Conservation (phyloP, 2,888 invertebrate species). For the Philhelius pedissequus region DNA sequence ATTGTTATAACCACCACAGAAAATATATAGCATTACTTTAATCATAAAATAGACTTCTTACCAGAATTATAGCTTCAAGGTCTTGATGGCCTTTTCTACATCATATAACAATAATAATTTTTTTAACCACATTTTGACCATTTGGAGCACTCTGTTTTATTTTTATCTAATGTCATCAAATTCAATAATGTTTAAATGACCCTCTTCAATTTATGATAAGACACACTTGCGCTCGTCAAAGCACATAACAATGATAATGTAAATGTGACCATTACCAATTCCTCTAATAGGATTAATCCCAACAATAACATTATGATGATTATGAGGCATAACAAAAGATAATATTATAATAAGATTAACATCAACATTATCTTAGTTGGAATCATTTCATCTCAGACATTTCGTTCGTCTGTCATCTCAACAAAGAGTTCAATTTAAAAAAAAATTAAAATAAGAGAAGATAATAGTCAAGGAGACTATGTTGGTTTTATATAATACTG, state of each 20-base stretch:
- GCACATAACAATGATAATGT: not conserved
- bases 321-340: too few species aligned
- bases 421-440: not conserved
- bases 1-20: not conserved
- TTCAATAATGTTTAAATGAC: not conserved
- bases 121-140: not conserved
- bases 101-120: not conserved
- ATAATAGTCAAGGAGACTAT: not conserved
- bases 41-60: not conserved
- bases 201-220: not conserved
- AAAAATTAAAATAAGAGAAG: not conserved
- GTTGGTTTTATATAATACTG: too few species aligned
- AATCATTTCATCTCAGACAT: not conserved
- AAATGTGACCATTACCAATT: not conserved
- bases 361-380: not conserved
- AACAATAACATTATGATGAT: too few species aligned
- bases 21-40: not conserved
- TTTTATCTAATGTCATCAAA: slow-evolving; percentile 22
- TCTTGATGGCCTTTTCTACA: not conserved
- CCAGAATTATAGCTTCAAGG: not conserved
- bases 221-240: not conserved
- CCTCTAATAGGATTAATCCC: not conserved
- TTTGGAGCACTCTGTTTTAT: slow-evolving; percentile 1
- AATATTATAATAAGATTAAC: slow-evolving; percentile 18
- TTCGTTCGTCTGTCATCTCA: not conserved